Conservation (phyloP, 2,113 vertebrate genomes). For the Aix galericulata region DNA sequence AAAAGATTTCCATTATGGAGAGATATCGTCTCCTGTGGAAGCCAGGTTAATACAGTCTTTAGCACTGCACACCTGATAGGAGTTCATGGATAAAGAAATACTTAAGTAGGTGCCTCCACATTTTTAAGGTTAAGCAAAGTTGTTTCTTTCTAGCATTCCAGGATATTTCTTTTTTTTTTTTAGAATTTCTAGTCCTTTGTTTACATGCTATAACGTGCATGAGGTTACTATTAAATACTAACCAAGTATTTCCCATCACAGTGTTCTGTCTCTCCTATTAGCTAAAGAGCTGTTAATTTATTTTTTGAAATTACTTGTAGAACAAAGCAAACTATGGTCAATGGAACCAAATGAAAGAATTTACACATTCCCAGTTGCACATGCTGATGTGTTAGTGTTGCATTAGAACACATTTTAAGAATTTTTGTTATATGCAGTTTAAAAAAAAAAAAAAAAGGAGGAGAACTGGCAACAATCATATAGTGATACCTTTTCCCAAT, state of each 20-base stretch:
- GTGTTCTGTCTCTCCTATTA: not conserved
- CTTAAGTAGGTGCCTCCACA: accelerated
- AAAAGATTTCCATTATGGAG: not conserved
- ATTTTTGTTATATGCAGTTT: not conserved
- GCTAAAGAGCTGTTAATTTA: not conserved
- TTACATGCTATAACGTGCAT: not conserved
- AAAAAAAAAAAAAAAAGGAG: not conserved
- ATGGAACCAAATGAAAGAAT: not conserved
- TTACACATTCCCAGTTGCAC: not conserved
- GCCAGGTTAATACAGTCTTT: not conserved
- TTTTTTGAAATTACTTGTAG: not conserved
- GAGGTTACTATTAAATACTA: not conserved
- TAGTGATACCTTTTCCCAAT: not conserved
- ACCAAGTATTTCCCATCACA: not conserved
- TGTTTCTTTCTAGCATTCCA: not conserved
- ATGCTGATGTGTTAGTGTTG: not conserved
- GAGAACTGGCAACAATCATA: accelerated
- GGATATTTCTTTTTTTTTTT: not conserved
- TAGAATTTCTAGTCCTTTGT: not conserved
- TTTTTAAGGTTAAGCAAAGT: not conserved
- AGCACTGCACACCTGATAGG: not conserved
- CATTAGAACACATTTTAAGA: not conserved
- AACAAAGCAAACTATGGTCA: not conserved
- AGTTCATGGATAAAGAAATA: not conserved
- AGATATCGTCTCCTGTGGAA: accelerated